These are phyloP conservation scores for Thamnophis elegans DNA, from an alignment of 2,797 vertebrate species.

Conservation along the genomic window DNA sequence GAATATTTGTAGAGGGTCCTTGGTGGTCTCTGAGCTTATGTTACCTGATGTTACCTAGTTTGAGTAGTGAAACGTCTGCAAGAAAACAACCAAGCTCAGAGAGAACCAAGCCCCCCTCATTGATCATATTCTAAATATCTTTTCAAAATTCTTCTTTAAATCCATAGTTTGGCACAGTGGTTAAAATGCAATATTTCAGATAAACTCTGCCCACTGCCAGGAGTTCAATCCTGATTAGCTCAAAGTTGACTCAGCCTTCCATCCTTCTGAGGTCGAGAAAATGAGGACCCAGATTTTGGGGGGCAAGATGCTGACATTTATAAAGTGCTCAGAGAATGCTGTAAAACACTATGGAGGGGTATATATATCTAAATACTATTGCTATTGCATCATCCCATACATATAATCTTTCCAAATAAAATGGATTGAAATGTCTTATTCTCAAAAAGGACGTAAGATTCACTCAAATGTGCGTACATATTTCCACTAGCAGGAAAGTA, in stretches of 20 bases:
- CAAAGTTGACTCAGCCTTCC: not conserved
- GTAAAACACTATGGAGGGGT: not conserved
- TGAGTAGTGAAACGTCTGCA: not conserved
- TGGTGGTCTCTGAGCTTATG: not conserved
- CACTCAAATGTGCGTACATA: not conserved
- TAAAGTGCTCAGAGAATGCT: not conserved
- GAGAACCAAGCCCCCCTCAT: not conserved
- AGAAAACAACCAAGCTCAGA: not conserved
- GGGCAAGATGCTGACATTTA: not conserved
- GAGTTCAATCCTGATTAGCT: not conserved
- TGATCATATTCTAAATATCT: slow-evolving; percentile 34
- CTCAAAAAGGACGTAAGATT: not conserved
- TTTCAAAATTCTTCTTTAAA: not conserved
- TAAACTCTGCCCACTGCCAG: not conserved
- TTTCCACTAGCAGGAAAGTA: not conserved
- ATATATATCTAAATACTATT: not conserved
- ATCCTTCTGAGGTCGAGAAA: not conserved
- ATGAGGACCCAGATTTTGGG: not conserved
- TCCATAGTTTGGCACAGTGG: too few species aligned
- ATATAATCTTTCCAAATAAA: not conserved
- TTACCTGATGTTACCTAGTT: not conserved
- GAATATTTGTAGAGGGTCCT: not conserved
- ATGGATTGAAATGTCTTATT: too few species aligned
- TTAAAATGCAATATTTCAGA: not conserved
- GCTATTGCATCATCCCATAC: not conserved